These are phyloP conservation scores for Colaptes auratus DNA, from an alignment of 2,113 vertebrate genomes.

Conservation along the genomic window DNA sequence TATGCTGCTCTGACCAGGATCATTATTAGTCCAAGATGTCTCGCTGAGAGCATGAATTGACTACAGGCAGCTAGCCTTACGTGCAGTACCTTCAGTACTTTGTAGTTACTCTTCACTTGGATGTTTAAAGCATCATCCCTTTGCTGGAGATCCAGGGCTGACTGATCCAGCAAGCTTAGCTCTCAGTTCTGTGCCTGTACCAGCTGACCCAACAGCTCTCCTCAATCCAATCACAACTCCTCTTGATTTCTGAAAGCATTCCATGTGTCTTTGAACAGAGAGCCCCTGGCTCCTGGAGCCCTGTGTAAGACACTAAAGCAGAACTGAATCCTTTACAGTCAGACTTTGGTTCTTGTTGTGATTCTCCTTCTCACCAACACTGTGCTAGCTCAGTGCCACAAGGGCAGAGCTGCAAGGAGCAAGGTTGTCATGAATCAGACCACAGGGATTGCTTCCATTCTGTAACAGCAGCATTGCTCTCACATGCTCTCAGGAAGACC, in stretches of 20 bases:
- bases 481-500: background rate
- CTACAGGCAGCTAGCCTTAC: background rate
- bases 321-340: background rate
- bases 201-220: background rate
- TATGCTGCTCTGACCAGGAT: background rate
- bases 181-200: background rate
- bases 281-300: background rate
- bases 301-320: background rate
- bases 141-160: background rate
- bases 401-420: background rate
- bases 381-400: accelerated
- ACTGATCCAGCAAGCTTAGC: background rate
- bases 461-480: background rate
- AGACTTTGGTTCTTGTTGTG: background rate
- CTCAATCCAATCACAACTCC: background rate
- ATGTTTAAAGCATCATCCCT: background rate
- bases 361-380: background rate
- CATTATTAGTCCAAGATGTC: background rate
- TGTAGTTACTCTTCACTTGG: background rate
- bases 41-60: background rate
- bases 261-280: background rate
- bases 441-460: background rate
- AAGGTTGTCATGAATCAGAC: background rate
- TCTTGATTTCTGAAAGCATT: background rate
- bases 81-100: background rate